Percentiles rank a stretch among this genome's conserved stretches.
Evolutionary conservation across 2,797 vertebrate genomes (phyloP).

Genomic region (Platyrinchus mystaceus): DNA sequence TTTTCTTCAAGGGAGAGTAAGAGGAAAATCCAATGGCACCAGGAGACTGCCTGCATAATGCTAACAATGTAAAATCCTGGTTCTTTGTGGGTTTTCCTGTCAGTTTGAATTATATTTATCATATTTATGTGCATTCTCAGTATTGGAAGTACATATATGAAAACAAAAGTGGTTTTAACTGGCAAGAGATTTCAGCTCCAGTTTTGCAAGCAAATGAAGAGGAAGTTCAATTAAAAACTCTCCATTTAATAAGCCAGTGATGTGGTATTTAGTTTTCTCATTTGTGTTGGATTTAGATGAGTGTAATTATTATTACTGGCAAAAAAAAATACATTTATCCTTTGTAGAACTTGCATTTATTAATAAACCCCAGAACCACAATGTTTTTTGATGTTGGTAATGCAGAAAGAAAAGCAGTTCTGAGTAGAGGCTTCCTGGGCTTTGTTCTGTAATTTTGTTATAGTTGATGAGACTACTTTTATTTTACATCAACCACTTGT

Average conservation of each 20-base stretch:
- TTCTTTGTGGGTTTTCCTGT: not conserved
- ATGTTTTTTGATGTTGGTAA: not conserved
- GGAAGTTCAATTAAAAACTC: not conserved
- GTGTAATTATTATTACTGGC: not conserved
- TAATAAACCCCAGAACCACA: not conserved
- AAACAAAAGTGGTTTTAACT: not conserved
- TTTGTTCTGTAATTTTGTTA: not conserved
- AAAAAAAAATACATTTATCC: not conserved
- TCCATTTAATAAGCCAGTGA: not conserved
- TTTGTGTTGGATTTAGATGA: not conserved
- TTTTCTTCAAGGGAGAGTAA: not conserved
- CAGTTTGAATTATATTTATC: not conserved
- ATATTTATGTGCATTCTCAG: not conserved
- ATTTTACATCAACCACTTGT: not conserved
- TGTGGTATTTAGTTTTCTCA: not conserved
- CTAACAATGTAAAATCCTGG: not conserved
- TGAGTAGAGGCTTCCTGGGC: not conserved
- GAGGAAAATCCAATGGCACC: not conserved
- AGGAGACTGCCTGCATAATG: not conserved
- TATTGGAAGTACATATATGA: not conserved
- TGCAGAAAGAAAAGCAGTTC: not conserved
- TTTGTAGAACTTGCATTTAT: not conserved
- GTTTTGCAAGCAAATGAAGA: slow-evolving; percentile 17
- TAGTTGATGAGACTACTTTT: not conserved
- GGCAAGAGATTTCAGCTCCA: not conserved